Conservation (phyloP, 1,140 invertebrate genomes). For the Temnothorax longispinosus region DNA sequence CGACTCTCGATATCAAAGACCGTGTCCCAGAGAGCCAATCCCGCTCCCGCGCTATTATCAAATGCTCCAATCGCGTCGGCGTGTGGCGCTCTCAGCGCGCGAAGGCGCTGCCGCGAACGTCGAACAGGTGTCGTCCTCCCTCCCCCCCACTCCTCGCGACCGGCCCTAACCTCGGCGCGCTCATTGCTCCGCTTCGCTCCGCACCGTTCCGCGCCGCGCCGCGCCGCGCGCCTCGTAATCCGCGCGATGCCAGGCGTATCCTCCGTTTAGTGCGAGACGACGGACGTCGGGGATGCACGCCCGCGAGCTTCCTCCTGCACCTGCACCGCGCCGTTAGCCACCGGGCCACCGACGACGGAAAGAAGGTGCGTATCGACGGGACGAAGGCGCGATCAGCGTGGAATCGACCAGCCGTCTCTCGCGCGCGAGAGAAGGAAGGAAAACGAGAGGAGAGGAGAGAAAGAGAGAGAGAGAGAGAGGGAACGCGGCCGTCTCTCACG, state of each 20-base stretch:
- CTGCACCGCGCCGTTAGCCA: constrained; percentile 34
- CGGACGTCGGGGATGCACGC: constrained; percentile 66
- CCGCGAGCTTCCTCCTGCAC: constrained; percentile 44
- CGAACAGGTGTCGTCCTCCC: constrained; percentile 68
- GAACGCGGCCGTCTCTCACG: neutral
- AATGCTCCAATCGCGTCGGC: neutral
- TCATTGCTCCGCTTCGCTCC: constrained; percentile 28
- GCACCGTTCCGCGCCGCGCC: constrained; percentile 54
- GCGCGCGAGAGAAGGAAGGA: neutral
- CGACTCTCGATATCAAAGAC: constrained; percentile 25
- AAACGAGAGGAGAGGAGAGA: too few relatives aligned
- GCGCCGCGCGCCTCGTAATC: constrained; percentile 52
- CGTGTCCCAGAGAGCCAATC: too few relatives aligned
- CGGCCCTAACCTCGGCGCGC: constrained; percentile 68
- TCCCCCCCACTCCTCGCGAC: constrained; percentile 43
- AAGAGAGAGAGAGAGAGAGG: neutral
- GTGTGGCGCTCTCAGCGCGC: neutral
- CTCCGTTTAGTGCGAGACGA: constrained; percentile 66
- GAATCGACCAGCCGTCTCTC: constrained; percentile 30
- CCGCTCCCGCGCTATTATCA: too few relatives aligned
- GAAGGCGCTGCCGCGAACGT: constrained; percentile 63
- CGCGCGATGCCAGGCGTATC: constrained; percentile 65
- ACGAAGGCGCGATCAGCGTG: neutral
- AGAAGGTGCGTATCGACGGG: constrained; percentile 43
- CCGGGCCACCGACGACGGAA: neutral